Evolutionary conservation across 2,797 vertebrate species (phyloP).

Genomic region (Characodon lateralis): DNA sequence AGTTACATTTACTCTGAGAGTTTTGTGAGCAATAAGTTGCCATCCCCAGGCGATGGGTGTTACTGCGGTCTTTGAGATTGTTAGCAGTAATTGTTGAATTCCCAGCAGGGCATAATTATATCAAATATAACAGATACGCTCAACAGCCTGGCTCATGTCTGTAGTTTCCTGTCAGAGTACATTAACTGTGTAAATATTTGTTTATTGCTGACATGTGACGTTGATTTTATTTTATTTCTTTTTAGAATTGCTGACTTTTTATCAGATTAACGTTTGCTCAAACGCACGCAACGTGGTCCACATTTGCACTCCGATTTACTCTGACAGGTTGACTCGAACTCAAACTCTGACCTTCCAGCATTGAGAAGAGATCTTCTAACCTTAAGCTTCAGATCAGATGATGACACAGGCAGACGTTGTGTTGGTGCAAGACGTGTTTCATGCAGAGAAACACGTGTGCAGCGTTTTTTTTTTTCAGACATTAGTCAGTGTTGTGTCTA

Average conservation of each 20-base stretch:
- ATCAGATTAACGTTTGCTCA: not conserved
- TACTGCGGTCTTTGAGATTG: conserved; percentile 53
- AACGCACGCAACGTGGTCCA: not conserved
- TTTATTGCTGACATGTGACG: not conserved
- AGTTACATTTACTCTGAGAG: conserved; percentile 34
- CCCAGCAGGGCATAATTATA: conserved; percentile 64
- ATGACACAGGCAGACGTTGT: conserved; percentile 45
- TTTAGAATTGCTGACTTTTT: not conserved
- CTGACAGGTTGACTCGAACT: conserved; percentile 25
- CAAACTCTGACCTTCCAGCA: conserved; percentile 51
- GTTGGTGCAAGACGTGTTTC: not conserved
- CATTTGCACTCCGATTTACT: conserved; percentile 8
- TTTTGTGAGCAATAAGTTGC: conserved; percentile 53
- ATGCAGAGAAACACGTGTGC: conserved; percentile 15
- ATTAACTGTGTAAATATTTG: not conserved
- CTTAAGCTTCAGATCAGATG: conserved; percentile 43
- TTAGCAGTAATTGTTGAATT: conserved; percentile 42
- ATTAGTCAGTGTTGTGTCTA: conserved; percentile 39
- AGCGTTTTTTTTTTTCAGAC: conserved; percentile 42
- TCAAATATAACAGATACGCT: conserved; percentile 57
- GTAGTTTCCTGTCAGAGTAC: conserved; percentile 10
- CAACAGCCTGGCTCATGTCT: conserved; percentile 2
- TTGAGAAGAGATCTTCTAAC: conserved; percentile 53
- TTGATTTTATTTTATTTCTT: not conserved
- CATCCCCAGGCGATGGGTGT: conserved; percentile 72